These are phyloP conservation scores for Malacoctenus gilli DNA, from an alignment of 2,797 vertebrate species.

Conservation along the genomic window DNA sequence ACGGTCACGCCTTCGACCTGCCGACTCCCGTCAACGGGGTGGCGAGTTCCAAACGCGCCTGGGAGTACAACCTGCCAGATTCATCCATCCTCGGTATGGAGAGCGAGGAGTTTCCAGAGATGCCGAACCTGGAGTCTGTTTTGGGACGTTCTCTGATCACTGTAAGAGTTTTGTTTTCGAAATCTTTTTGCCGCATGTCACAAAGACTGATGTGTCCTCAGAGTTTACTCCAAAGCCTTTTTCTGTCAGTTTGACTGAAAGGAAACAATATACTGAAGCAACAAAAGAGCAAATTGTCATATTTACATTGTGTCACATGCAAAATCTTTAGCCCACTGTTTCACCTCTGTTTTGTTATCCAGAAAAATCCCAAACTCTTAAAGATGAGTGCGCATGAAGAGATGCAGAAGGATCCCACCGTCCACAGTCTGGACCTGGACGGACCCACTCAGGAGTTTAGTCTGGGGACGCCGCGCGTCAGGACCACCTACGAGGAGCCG, in stretches of 20 bases:
- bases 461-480: constrained; percentile 67
- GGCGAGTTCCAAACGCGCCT: constrained; percentile 16
- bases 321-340: no score
- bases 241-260: no score
- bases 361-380: constrained; percentile 48
- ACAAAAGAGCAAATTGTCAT: no score
- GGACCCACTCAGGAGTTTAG: constrained; percentile 72
- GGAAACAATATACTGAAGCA: no score
- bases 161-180: constrained; percentile 45
- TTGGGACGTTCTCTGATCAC: constrained; percentile 62
- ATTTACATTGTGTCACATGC: no score
- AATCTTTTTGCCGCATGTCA: no score
- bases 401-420: neutral
- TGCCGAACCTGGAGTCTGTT: constrained; percentile 74
- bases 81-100: constrained; percentile 27
- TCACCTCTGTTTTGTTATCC: neutral
- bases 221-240: no score
- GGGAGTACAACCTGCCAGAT: constrained; percentile 54
- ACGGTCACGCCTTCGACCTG: constrained; percentile 19
- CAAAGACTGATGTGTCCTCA: no score
- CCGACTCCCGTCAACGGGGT: constrained; percentile 7
- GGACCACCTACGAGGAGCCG: constrained; percentile 70
- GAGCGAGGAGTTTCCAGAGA: constrained; percentile 64
- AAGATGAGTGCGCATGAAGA: constrained; percentile 5
- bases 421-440: constrained; percentile 56